Base-by-base conservation (phyloP, 2,888 invertebrate species). In the Brachyptera risi region DNA sequence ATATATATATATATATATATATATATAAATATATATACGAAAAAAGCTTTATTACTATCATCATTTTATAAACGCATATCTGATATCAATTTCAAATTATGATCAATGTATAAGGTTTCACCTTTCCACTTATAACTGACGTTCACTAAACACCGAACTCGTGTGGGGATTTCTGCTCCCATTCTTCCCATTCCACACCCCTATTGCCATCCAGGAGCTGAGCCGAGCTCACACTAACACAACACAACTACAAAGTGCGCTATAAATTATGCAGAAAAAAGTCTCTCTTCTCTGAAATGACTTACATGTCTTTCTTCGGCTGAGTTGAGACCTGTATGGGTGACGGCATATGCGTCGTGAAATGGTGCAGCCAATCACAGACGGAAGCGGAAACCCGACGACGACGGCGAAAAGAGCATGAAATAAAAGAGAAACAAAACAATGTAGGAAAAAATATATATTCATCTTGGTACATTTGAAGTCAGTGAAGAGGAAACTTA, bases 221-320 rank as follows among this genome's bases (percentile, higher is more conserved):
- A 42, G 42, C 2, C 11, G 21, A 42, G 42, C 2, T 19, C 19
- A 3, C 17, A 21, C 19, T 17, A 42, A 40, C 17, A 21, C 47
- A 47, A 4, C 23, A 24, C 2, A 47, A 47, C 21, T 47, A 24
- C 23, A 21, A 21, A 47, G 24, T 47, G 47, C 47, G 19, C 24
- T 47, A 47, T 47, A 24, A 47, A 47, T 47, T 47, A 24, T 47
- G n/a, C 24, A 47, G 24, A 47, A n/a, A 47, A n/a, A 24, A 47
- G 47, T 47, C 11, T 31, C n/a, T n/a, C n/a, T n/a, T n/a, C n/a
- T n/a, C n/a, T 47, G 21, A 24, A 21, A 23, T 35, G 78, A 83
- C 84, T 83, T 74, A 84, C 84, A 79, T 84, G 84, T 77, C 84
- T 78, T 75, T 84, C 84, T 72, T 84, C 84, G 19, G 81, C 80